Base-by-base conservation (phyloP, 2,797 vertebrate species). In the Pachyuromys duprasi region DNA sequence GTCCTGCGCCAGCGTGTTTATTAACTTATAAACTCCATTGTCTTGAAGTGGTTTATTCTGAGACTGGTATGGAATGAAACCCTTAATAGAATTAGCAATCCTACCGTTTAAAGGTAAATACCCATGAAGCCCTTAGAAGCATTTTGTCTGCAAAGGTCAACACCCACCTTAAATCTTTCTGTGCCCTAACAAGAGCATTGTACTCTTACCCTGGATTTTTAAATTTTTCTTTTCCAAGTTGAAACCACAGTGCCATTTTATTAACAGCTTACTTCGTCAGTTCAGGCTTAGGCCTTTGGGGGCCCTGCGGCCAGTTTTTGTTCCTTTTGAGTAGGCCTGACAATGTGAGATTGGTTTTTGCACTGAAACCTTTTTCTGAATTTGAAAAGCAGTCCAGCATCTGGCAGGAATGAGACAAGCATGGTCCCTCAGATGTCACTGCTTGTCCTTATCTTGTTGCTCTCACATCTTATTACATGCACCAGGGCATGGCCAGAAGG, bases 331-430 rank as follows among this genome's bases (percentile, higher is more conserved):
- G 57, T 60, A 82, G 39, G 82, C 62, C 42, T n/a, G 82, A 84
- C 18, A 33, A 49, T n/a, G 42, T 49, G 82, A 42, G 42, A 49
- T 67, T 67, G 31, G 65, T 5, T 95, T 91, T 89, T 45, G 49
- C 39, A 62, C 1, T 31, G 28, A 45, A 80, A 62, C 28, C 76
- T 87, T 76, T 39, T 78, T 55, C 28, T 62, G 28, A 75, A 75
- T 80, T 63, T 92, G 80, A 55, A 94, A 92, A 89, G 53, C 53
- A 45, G n/a, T 63, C 82, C 82, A 55, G 17, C 53, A 55, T 42
- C 39, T 15, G 7, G 24, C 76, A 81, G 36, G 75, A 81, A 86
- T 70, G 39, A 94, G 31, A 81, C n/a, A n/a, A 42, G 26, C 39
- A 63, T 55, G 67, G 39, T 53, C 8, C n/a, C 78, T 69, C 39